Evolutionary conservation across 1,140 invertebrate genomes (phyloP), one percentile per base, ranked within the genome.

Genomic region (Drusus annulatus): DNA sequence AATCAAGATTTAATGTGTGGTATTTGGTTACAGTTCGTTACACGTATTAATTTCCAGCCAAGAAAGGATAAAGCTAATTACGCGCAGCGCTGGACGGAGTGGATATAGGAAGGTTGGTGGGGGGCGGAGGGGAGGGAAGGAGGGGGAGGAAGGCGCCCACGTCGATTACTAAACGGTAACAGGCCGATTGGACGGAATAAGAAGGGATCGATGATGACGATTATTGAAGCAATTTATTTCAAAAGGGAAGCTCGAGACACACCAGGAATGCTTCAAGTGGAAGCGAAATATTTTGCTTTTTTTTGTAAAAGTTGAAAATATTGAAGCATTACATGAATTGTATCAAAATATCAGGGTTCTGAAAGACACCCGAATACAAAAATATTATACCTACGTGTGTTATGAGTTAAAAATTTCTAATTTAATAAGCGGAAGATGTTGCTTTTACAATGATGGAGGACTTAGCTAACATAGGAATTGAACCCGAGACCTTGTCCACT

Each of bases 11-110:
- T 74, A 28, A 56, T 74, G 50, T 16, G 50, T 54, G 69, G 69
- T 74, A 16, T 74, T 74, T 56, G 69, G 50, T 74, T 74, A 52
- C 50, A 74, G 69, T 74, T 74, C 19, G 51, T 74, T 74, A 74
- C 51, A 74, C 50, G 50, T 74, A 54, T 74, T 74, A 74, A 74
- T 74, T 28, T 56, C 19, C 21, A 21, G 17, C 51, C 69, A n/a
- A 54, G 52, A 45, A 28, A 74, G 69, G 69, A 74, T 28, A 74
- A n/a, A 36, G 50, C 69, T 25, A 74, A 74, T 74, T 54, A 54
- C 52, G 7, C 51, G 21, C 23, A 16, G 21, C 13, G 28, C 36
- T 31, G 69, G 10, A 23, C 19, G 25, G 51, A 51, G 69, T 23
- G 3, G n/a, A 25, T 21, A 56, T 21, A 56, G 21, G 36, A 13